phyloP scores from a whole-genome alignment of 53 echinoderm and acorn worm genomes.

The Luidia sarsii region DNA sequence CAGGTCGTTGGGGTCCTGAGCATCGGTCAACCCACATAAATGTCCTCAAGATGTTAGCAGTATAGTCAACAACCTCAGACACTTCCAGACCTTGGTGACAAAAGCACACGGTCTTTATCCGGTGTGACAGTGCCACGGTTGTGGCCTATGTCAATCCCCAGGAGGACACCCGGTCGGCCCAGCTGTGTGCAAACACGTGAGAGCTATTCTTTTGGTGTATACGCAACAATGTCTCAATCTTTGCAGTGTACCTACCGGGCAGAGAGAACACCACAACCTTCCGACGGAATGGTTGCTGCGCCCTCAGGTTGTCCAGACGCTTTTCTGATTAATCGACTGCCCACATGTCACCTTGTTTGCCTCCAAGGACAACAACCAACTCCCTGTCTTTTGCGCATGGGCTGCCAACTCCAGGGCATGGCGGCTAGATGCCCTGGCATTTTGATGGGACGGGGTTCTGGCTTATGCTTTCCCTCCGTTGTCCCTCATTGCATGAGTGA shows the following conservation, averaged over 20 bases:
- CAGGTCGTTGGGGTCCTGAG: neutral
- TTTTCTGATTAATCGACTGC: slow-evolving; percentile 4
- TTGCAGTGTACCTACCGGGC: slow-evolving; percentile 32
- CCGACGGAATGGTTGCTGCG: slow-evolving; percentile 23
- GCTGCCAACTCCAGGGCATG: slow-evolving; percentile 9
- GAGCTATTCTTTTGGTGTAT: slow-evolving; percentile 43
- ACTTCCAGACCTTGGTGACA: neutral
- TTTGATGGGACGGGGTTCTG: neutral
- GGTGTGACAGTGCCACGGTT: slow-evolving; percentile 46
- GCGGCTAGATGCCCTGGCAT: slow-evolving; percentile 22
- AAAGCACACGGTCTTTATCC: neutral
- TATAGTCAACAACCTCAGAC: neutral
- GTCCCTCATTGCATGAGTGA: slow-evolving; percentile 6
- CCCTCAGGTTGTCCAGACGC: neutral
- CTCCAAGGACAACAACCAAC: slow-evolving; percentile 13
- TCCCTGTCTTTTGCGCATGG: slow-evolving; percentile 11
- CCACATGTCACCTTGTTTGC: neutral
- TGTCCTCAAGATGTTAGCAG: slow-evolving; percentile 8
- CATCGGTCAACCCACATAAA: slow-evolving; percentile 7
- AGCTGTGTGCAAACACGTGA: slow-evolving; percentile 5
- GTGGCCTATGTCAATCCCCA: slow-evolving; percentile 42
- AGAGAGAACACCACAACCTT: slow-evolving; percentile 26
- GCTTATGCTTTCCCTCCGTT: slow-evolving; percentile 50
- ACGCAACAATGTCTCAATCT: neutral
- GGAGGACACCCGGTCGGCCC: too few relatives aligned